Percentiles rank a stretch among this genome's conserved stretches.
These are phyloP conservation scores for Leptoteleia sp. DNA, from an alignment of 1,140 invertebrate genomes.

Conservation along the genomic window DNA sequence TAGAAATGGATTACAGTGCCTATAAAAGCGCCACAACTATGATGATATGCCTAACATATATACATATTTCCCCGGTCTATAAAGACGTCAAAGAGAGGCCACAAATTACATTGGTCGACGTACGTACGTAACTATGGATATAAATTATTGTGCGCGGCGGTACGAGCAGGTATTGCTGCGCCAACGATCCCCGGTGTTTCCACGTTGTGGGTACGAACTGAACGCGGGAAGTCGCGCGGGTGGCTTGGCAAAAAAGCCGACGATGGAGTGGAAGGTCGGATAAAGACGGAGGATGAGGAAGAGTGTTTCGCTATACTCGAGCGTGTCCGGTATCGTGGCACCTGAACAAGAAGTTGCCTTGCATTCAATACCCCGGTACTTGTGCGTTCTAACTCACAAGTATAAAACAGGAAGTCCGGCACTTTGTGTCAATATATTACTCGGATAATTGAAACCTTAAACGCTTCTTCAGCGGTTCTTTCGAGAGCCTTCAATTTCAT, in stretches of 20 bases:
- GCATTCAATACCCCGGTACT: slow-evolving; percentile 34
- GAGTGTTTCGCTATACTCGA: slow-evolving; percentile 44
- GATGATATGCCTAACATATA: too few species aligned
- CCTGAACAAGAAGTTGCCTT: slow-evolving; percentile 68
- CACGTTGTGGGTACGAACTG: slow-evolving; percentile 31
- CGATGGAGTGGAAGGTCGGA: slow-evolving; percentile 42
- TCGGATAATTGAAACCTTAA: slow-evolving; percentile 44
- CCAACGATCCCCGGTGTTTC: slow-evolving; percentile 43
- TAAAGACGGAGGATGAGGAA: slow-evolving; percentile 63
- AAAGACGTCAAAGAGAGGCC: too few species aligned
- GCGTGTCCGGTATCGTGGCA: slow-evolving; percentile 57
- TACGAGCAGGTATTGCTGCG: slow-evolving; percentile 60
- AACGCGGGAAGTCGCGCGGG: slow-evolving; percentile 51
- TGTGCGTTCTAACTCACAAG: slow-evolving; percentile 20
- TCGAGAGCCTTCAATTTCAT: background rate
- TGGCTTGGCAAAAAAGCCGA: slow-evolving; percentile 50
- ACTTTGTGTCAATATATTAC: slow-evolving; percentile 39
- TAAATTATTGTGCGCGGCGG: slow-evolving; percentile 68
- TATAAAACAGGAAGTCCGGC: slow-evolving; percentile 42
- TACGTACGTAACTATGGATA: slow-evolving; percentile 67
- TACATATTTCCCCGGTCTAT: too few species aligned
- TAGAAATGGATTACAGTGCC: too few species aligned
- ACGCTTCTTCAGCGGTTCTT: slow-evolving; percentile 15
- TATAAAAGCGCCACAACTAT: too few species aligned
- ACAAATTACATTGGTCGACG: too few species aligned